A percentile compares a stretch with the other conserved stretches of the same genome.
phyloP scores from a whole-genome alignment of 1,140 invertebrate genomes.

The Eubasilissa regina region DNA sequence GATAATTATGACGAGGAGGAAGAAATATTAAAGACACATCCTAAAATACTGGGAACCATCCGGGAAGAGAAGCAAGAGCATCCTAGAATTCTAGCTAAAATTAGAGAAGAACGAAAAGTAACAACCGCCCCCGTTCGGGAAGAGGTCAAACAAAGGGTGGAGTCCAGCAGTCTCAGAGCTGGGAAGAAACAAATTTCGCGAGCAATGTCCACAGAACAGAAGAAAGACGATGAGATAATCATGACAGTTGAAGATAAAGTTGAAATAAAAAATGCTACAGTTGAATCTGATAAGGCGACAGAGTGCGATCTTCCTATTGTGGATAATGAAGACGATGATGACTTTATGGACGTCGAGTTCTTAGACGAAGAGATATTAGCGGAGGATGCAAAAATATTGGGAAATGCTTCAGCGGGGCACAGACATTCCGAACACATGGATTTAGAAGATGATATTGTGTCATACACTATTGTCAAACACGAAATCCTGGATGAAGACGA shows the following conservation, averaged over 20 bases:
- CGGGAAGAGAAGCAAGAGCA: not conserved
- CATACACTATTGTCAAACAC: conserved; percentile 31
- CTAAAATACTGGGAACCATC: conserved; percentile 1
- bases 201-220: not conserved
- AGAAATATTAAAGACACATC: not conserved
- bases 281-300: not conserved
- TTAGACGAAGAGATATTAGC: conserved; percentile 26
- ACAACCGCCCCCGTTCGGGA: not conserved
- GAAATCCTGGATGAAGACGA: conserved; percentile 4
- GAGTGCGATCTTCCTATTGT: conserved; percentile 25
- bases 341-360: conserved; percentile 32
- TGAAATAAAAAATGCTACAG: conserved; percentile 2
- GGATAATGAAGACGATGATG: conserved; percentile 5
- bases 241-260: conserved; percentile 11
- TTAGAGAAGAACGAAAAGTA: conserved; percentile 4
- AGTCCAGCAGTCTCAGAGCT: too few species aligned
- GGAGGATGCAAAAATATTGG: not conserved
- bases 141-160: not conserved
- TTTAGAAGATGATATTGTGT: conserved; percentile 21
- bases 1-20: not conserved
- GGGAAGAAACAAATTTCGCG: not conserved
- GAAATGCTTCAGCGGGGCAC: not conserved
- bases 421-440: not conserved
- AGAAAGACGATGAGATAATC: conserved; percentile 3
- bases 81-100: not conserved